Conservation (phyloP, 2,888 invertebrate genomes). For the Melinaea menophilus region DNA sequence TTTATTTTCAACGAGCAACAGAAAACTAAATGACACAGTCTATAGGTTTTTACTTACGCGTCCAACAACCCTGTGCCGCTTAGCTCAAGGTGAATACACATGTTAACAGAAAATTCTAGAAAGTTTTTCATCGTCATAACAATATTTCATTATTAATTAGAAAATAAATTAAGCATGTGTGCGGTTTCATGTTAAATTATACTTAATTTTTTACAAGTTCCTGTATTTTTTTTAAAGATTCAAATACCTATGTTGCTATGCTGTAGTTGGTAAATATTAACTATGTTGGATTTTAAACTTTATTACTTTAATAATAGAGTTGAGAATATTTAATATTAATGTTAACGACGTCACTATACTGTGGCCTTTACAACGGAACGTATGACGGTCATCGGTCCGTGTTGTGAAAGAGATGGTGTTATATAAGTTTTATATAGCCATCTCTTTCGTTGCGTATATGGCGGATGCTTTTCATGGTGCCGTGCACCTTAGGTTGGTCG, state of each 20-base stretch:
- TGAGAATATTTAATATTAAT: background rate
- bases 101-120: too few species aligned
- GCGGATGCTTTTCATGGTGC: constrained; percentile 12
- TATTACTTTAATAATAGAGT: background rate
- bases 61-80: too few species aligned
- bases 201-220: background rate
- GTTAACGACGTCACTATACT: constrained; percentile 8
- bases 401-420: constrained; percentile 14
- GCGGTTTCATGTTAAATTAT: background rate
- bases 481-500: background rate
- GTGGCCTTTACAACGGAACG: constrained; percentile 23
- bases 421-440: constrained; percentile 8
- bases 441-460: constrained; percentile 16
- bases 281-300: background rate
- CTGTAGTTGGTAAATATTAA: background rate
- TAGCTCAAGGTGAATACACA: too few species aligned
- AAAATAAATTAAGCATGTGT: background rate
- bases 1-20: too few species aligned
- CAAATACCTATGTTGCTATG: constrained; percentile 7
- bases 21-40: too few species aligned
- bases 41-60: too few species aligned
- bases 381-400: constrained; percentile 29
- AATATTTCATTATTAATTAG: too few species aligned
- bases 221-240: background rate
- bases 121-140: too few species aligned